These are phyloP conservation scores for Scaptomyza graminum DNA, from an alignment of 1,140 invertebrate genomes.

Conservation along the genomic window DNA sequence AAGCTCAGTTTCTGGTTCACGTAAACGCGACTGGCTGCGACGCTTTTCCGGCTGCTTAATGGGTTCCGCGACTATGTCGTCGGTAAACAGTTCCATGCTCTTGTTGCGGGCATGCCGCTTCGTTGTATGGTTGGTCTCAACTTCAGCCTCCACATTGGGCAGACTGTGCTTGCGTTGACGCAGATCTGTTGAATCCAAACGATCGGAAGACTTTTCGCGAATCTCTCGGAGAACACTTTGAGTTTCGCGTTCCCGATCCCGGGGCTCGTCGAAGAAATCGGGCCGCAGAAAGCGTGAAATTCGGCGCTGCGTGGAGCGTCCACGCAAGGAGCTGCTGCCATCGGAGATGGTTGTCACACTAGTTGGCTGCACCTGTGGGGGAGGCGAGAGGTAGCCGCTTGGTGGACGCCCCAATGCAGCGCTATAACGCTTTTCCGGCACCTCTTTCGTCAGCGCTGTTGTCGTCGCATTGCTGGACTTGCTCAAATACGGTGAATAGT, in stretches of 20 bases:
- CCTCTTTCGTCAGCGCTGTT: conserved; percentile 30
- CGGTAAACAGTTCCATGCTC: conserved; percentile 69
- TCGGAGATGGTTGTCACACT: conserved; percentile 17
- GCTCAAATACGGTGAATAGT: conserved; percentile 78
- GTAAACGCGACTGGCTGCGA: conserved; percentile 59
- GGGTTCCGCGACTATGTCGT: conserved; percentile 10
- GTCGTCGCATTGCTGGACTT: conserved; percentile 56
- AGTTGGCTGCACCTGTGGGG: conserved; percentile 33
- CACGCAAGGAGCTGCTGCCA: conserved; percentile 76
- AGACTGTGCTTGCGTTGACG: conserved; percentile 69
- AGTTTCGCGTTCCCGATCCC: conserved; percentile 88
- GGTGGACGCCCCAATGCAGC: conserved; percentile 73
- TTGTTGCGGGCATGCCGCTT: conserved; percentile 73
- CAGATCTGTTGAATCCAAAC: conserved; percentile 37
- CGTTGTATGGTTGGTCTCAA: conserved; percentile 25
- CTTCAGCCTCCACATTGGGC: conserved; percentile 55
- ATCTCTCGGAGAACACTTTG: conserved; percentile 88
- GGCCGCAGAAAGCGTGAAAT: conserved; percentile 90
- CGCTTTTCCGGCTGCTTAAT: conserved; percentile 22
- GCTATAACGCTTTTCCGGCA: conserved; percentile 63
- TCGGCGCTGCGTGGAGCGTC: conserved; percentile 85
- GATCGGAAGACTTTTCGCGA: conserved; percentile 85
- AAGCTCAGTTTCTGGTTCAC: conserved; percentile 58
- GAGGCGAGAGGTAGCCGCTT: conserved; percentile 78
- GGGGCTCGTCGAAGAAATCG: conserved; percentile 90